Evolutionary conservation across 2,113 vertebrate genomes (phyloP).

Genomic region (Gnathonemus longibarbis): DNA sequence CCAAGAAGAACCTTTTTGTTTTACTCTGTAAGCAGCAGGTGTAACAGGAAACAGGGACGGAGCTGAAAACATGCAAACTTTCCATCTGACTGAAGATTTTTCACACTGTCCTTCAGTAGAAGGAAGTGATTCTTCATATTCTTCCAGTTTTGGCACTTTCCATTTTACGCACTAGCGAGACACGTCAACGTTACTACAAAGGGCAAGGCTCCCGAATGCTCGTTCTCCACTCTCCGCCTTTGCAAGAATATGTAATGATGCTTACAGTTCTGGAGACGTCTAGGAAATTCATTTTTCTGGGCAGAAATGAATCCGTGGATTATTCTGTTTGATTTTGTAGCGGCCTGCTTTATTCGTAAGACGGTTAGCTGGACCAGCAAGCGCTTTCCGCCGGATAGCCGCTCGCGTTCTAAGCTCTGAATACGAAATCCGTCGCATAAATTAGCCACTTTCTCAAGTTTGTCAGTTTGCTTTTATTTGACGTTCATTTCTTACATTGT

Average conservation of each 20-base stretch:
- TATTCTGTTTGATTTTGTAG: neutral
- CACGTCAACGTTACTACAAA: neutral
- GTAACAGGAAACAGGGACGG: neutral
- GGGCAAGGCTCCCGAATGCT: neutral
- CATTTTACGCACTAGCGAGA: neutral
- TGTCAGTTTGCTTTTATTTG: slow-evolving; percentile 1
- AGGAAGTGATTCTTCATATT: neutral
- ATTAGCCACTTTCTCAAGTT: neutral
- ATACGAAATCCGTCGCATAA: neutral
- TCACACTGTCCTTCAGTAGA: neutral
- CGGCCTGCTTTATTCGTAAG: neutral
- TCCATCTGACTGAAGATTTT: neutral
- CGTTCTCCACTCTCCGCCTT: neutral
- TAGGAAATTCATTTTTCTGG: neutral
- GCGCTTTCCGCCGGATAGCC: neutral
- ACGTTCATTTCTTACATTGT: neutral
- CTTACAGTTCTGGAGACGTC: neutral
- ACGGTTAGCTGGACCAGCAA: neutral
- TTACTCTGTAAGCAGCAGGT: neutral
- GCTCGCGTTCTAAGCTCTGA: neutral
- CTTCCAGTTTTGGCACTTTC: neutral
- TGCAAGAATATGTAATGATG: neutral
- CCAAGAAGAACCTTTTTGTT: neutral
- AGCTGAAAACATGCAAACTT: neutral
- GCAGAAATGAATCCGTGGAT: neutral